These are phyloP conservation scores for Ciconia boyciana DNA, from an alignment of 2,113 vertebrate species.

Conservation along the genomic window DNA sequence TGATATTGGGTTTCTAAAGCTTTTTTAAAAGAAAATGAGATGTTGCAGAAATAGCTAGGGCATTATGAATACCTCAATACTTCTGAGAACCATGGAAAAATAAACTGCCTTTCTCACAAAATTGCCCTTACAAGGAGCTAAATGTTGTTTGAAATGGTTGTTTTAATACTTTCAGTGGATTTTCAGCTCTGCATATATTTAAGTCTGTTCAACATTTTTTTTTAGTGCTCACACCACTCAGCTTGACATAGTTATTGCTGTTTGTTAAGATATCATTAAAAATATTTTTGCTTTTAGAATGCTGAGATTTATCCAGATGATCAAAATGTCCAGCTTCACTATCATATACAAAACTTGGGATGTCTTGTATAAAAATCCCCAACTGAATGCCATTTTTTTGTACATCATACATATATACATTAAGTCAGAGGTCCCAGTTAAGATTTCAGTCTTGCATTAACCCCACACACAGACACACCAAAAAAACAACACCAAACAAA, in stretches of 20 bases:
- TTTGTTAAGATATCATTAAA: not conserved
- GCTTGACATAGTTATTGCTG: not conserved
- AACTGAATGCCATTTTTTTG: not conserved
- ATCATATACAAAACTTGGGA: not conserved
- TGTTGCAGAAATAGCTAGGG: not conserved
- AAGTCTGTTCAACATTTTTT: not conserved
- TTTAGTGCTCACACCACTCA: not conserved
- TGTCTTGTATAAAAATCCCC: not conserved
- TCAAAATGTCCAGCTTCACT: not conserved
- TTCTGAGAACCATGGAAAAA: not conserved
- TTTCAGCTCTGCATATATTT: not conserved
- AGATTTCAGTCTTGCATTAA: not conserved
- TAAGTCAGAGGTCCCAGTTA: not conserved
- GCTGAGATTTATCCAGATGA: not conserved
- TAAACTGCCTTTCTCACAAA: not conserved
- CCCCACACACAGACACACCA: accelerated
- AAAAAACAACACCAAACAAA: not conserved
- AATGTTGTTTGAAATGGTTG: not conserved
- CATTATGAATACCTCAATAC: not conserved
- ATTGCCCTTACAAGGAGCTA: not conserved
- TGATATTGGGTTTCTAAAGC: not conserved
- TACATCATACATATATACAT: accelerated
- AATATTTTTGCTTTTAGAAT: not conserved
- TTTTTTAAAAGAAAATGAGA: not conserved
- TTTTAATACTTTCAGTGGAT: not conserved